These are phyloP conservation scores for Cryptotermes secundus DNA, from an alignment of 1,140 invertebrate genomes.

Conservation along the genomic window DNA sequence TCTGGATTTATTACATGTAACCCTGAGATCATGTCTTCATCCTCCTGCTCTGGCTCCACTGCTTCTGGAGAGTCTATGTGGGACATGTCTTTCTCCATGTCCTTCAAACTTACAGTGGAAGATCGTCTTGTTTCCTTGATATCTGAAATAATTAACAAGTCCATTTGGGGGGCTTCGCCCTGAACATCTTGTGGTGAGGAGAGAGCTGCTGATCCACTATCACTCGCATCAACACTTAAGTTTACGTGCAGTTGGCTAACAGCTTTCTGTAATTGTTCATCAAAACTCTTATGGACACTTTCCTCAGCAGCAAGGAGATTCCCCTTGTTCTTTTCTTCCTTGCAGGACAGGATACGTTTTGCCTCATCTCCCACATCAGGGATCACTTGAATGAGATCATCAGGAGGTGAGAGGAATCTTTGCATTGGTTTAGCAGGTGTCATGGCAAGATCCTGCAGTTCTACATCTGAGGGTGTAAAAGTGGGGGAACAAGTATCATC, in stretches of 20 bases:
- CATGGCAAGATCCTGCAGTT: slow-evolving; percentile 23
- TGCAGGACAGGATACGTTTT: not conserved
- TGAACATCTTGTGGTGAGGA: not conserved
- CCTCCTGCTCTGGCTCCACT: slow-evolving; percentile 47
- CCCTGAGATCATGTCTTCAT: not conserved
- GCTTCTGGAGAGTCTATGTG: slow-evolving; percentile 80
- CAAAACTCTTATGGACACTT: not conserved
- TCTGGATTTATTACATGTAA: not conserved
- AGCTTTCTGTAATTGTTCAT: not conserved
- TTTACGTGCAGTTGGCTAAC: not conserved
- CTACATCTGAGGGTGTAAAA: slow-evolving; percentile 1
- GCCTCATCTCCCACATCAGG: not conserved
- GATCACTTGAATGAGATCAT: not conserved
- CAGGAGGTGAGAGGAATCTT: not conserved
- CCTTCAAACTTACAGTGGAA: not conserved
- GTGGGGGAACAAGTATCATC: slow-evolving; percentile 12
- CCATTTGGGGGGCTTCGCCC: not conserved
- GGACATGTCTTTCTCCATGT: slow-evolving; percentile 55
- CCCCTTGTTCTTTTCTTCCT: not conserved
- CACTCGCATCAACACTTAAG: not conserved
- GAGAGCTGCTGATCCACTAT: not conserved
- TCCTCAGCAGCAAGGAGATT: not conserved
- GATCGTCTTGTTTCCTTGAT: not conserved
- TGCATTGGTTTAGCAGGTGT: not conserved
- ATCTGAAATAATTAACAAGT: not conserved